These are phyloP conservation scores for Branchellion lobata DNA, from an alignment of 2,888 invertebrate genomes.

Conservation along the genomic window DNA sequence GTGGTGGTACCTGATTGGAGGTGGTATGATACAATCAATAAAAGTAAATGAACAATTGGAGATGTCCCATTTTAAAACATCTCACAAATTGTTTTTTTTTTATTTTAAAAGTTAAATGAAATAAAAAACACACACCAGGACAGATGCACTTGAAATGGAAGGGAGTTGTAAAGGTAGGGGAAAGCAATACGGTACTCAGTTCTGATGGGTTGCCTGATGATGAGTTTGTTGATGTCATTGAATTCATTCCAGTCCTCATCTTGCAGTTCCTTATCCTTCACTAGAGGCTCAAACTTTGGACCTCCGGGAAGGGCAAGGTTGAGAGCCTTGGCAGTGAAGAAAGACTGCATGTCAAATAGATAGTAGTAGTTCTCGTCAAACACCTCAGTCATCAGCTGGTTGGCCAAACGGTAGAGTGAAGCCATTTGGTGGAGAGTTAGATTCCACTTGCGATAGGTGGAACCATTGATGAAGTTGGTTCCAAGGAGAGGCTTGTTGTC, in stretches of 20 bases:
- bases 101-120: neutral
- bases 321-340: slow-evolving; percentile 97
- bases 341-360: slow-evolving; percentile 96
- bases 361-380: slow-evolving; percentile 99
- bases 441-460: slow-evolving; percentile 95
- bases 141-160: slow-evolving; percentile 95
- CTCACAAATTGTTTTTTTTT: neutral
- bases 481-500: slow-evolving; percentile 94
- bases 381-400: slow-evolving; percentile 93
- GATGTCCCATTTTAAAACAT: neutral
- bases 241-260: slow-evolving; percentile 99
- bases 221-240: slow-evolving; percentile 99
- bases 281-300: slow-evolving; percentile 97
- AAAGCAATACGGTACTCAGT: slow-evolving; percentile 99
- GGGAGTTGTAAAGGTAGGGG: slow-evolving; percentile 96
- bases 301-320: slow-evolving; percentile 99
- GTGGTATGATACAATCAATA: too few species aligned
- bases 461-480: slow-evolving; percentile 87
- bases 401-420: slow-evolving; percentile 91
- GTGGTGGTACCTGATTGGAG: slow-evolving; percentile 82
- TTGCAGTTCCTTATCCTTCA: slow-evolving; percentile 92
- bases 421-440: slow-evolving; percentile 94
- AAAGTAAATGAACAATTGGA: neutral
- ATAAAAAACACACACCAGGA: slow-evolving; percentile 79
- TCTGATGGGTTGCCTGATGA: slow-evolving; percentile 94